Conservation (phyloP, 2,888 invertebrate genomes). For the Trachelus stipa region DNA sequence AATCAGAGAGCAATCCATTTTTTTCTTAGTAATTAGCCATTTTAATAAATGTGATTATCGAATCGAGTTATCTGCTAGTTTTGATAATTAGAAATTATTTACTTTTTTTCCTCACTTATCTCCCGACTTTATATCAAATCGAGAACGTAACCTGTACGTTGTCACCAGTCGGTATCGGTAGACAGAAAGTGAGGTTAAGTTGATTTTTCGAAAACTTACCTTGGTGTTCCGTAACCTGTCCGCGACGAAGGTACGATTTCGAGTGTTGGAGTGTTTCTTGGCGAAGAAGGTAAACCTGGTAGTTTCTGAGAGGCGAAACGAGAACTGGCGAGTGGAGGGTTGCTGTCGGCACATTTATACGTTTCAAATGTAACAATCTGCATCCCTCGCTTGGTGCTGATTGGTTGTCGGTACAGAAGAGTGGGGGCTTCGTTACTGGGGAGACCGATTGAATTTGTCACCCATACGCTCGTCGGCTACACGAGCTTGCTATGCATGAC, state of each 20-base stretch:
- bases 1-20: no score
- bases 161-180: neutral
- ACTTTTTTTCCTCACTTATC: neutral
- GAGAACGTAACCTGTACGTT: neutral
- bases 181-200: neutral
- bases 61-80: neutral
- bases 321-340: conserved; percentile 50
- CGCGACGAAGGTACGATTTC: neutral
- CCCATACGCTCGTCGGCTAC: conserved; percentile 21
- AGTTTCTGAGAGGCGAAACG: conserved; percentile 28
- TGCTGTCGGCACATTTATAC: conserved; percentile 63
- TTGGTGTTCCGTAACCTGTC: neutral
- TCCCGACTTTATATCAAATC: neutral
- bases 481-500: neutral
- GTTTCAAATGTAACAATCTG: conserved; percentile 62
- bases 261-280: neutral
- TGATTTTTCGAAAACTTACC: neutral
- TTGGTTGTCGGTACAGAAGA: conserved; percentile 49
- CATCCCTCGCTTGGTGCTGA: conserved; percentile 55
- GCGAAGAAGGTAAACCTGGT: neutral
- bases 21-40: neutral
- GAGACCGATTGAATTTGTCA: conserved; percentile 50
- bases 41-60: neutral
- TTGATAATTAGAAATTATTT: neutral
- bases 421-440: conserved; percentile 36